Evolutionary conservation across 37 sponge, comb jelly and placozoan species (phyloP), one percentile per base, ranked within the genome.

Genomic region (Beroe forskalii): DNA sequence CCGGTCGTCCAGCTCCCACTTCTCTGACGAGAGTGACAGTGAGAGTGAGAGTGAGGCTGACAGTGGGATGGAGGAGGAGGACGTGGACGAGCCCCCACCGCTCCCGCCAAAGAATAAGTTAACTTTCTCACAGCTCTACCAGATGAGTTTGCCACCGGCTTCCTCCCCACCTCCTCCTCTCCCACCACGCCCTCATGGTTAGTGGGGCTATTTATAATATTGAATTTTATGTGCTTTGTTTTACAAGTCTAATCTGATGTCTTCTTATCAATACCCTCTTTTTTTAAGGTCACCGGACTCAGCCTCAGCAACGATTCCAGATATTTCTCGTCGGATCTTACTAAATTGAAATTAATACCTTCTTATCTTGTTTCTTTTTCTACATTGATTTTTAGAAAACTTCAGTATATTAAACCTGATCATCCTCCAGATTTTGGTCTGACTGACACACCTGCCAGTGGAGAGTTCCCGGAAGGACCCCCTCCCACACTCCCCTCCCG

Each of bases 1-100:
- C 72, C 72, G 72, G 38, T 69, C 72, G 33, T 80, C 86, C 27
- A 80, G 44, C 28, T 80, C 86, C 27, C 44, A 80, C 27, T 44
- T 23, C 55, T 20, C 27, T 0, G 55, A 44, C 55, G 86, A 80
- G 6, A 80, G 55, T 41, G 86, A 80, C 19, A 80, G 55, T 41
- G 86, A 80, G 19, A 80, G 86, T 80, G 86, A 80, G 35, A 80
- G 86, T 80, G 86, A 44, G 2, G 44, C 55, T 24, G 86, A 80
- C 28, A 80, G 86, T 37, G 86, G 55, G 3, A 4, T 44, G 30
- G 86, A 80, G 27, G 55, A 44, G 0, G 86, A 44, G 86, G 86
- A 44, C 8, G 22, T n/a, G 55, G 86, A 80, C 22, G 86, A 80
- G 30, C 86, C 86, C 28, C 86, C 86, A 3, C 86, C 86, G 48